Conservation (phyloP, 2,888 invertebrate species). For the Ophion costatus region DNA sequence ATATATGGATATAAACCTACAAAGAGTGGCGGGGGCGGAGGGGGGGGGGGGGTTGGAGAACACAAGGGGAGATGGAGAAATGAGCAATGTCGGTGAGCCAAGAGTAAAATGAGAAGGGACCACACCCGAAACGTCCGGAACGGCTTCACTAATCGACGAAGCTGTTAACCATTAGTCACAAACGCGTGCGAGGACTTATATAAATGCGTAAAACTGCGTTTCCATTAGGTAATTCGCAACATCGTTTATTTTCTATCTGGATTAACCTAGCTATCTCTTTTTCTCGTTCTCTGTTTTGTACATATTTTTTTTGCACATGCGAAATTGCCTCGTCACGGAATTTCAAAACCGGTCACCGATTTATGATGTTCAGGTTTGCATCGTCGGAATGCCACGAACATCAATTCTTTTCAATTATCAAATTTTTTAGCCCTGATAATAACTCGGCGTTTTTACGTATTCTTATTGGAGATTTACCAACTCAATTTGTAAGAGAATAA, state of each 20-base stretch:
- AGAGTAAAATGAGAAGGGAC: slow-evolving; percentile 25
- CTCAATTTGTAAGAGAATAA: no score
- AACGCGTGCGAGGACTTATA: slow-evolving; percentile 21
- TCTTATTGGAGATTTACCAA: no score
- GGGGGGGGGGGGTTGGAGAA: background rate
- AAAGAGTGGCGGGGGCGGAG: slow-evolving; percentile 20
- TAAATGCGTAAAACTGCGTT: slow-evolving; percentile 10
- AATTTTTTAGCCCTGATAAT: no score
- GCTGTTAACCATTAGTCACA: slow-evolving; percentile 55
- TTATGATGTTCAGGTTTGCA: background rate
- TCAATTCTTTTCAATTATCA: no score
- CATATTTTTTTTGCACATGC: background rate
- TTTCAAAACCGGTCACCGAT: background rate
- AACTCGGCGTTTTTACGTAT: no score
- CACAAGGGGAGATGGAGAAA: slow-evolving; percentile 1
- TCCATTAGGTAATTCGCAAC: slow-evolving; percentile 43
- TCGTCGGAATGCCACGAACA: no score
- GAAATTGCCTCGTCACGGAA: background rate
- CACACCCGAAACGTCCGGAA: slow-evolving; percentile 37
- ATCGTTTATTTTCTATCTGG: slow-evolving; percentile 48
- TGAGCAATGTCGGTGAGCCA: slow-evolving; percentile 17
- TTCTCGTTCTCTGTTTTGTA: no score
- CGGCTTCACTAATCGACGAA: slow-evolving; percentile 52
- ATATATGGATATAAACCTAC: slow-evolving; percentile 5
- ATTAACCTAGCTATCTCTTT: background rate